A percentile compares a stretch with the other conserved stretches of the same genome.
phyloP scores from a whole-genome alignment of 2,113 vertebrate genomes.

The Eudorcas thomsonii region DNA sequence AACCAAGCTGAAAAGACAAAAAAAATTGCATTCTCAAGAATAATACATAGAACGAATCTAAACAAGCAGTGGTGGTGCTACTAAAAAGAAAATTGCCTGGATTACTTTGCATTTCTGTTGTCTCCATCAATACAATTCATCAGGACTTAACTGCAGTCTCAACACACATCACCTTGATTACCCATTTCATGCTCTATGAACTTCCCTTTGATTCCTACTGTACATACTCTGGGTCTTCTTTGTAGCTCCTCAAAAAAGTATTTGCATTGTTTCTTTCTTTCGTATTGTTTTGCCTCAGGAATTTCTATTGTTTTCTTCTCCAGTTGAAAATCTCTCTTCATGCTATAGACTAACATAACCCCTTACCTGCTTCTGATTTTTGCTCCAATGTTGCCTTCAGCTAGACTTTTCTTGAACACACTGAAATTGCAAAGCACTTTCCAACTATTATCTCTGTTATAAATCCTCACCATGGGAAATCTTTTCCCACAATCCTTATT shows the following conservation, averaged over 20 bases:
- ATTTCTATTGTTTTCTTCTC: not conserved
- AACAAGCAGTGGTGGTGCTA: not conserved
- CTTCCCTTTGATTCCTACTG: not conserved
- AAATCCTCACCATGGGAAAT: not conserved
- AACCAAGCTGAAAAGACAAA: not conserved
- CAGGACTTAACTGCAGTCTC: not conserved
- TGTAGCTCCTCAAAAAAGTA: not conserved
- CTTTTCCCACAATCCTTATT: not conserved
- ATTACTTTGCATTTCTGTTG: not conserved
- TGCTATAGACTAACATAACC: not conserved
- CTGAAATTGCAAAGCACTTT: not conserved
- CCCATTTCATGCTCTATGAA: accelerated
- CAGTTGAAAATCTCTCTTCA: not conserved
- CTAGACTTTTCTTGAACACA: not conserved
- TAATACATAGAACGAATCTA: not conserved
- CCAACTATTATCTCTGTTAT: not conserved
- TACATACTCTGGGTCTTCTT: not conserved
- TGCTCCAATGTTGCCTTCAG: not conserved
- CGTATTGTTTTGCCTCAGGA: not conserved
- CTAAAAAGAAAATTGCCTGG: not conserved
- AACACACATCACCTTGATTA: not conserved
- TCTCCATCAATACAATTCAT: not conserved
- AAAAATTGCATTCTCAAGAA: not conserved
- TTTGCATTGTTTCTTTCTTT: not conserved
- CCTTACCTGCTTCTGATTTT: not conserved